Base-by-base conservation (phyloP, 2,797 vertebrate genomes). In the Phoeniculus purpureus region DNA sequence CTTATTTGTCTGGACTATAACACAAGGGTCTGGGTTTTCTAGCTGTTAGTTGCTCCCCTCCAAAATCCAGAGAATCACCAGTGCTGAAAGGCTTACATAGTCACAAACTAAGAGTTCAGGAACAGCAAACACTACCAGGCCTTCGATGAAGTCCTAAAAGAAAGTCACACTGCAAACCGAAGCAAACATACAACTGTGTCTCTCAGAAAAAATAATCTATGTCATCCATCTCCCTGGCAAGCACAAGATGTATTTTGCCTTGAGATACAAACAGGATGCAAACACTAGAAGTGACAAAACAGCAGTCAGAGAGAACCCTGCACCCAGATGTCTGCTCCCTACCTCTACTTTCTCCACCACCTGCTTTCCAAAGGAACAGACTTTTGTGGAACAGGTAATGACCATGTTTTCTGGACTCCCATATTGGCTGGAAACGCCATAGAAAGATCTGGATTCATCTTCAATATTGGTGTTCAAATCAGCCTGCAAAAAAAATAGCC, bases 291-390 rank as follows among this genome's bases (percentile, higher is more conserved):
- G 50, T 40, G n/a, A 81, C 32, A 60, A 22, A 89, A 79, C 5
- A n/a, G 51, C 31, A 85, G 25, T 18, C 32, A 84, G 65, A 80
- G 52, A 50, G 55, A 68, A 52, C 15, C 26, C 72, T 64, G 47
- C 18, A 62, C 27, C 4, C 26, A 64, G 23, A 13, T 55, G 16
- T 32, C 50, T 68, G 11, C 37, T 83, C 56, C 95, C 97, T 97
- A 99, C 99, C 99, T 99, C 99, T 50, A 99, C 98, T 97, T 99
- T 99, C 97, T 99, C 99, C 93, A 99, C 99, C 98, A 99, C 99
- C 97, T 99, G 99, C 97, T 99, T 99, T 95, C 99, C 99, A 72
- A 99, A 99, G 81, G 99, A 99, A 97, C 99, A 99, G 91, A 99
- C 99, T 96, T 99, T 99, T 91, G 99, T 99, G 94, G 99, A 99